Evolutionary conservation across 2,113 vertebrate species (phyloP).

Genomic region (Ellobius talpinus): DNA sequence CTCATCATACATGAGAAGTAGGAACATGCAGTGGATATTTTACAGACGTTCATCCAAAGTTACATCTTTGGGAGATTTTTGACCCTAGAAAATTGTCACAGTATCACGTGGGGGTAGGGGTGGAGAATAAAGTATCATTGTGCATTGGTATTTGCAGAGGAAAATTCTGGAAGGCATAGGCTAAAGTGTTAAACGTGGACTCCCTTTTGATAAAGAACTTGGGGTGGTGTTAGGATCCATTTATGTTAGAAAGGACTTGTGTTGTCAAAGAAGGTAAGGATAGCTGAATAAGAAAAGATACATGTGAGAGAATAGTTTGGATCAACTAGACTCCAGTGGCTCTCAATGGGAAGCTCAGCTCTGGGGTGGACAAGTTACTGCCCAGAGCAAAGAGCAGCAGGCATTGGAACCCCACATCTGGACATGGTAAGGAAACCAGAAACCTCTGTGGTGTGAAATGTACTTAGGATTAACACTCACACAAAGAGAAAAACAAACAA

Average conservation of each 20-base stretch:
- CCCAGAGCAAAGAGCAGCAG: background rate
- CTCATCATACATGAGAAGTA: background rate
- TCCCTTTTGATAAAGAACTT: background rate
- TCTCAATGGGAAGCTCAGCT: background rate
- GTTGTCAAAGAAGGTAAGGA: background rate
- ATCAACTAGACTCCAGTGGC: background rate
- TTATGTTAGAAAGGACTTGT: background rate
- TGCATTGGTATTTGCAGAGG: background rate
- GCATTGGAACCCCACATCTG: background rate
- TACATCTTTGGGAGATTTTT: background rate
- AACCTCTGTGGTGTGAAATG: background rate
- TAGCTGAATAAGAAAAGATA: background rate
- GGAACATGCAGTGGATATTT: background rate
- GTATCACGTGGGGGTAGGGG: background rate
- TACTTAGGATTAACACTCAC: background rate
- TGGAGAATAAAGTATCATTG: background rate
- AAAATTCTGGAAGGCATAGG: constrained; percentile 43
- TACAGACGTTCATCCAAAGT: background rate
- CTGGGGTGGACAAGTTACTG: background rate
- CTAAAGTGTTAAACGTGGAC: background rate
- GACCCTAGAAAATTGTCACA: constrained; percentile 9
- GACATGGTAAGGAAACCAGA: background rate
- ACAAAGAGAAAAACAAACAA: background rate
- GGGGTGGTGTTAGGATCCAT: background rate
- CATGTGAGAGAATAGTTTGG: background rate